Evolutionary conservation across 2,888 invertebrate genomes (phyloP), one percentile per base, ranked within the genome.

Genomic region (Notocelia uddmanniana): DNA sequence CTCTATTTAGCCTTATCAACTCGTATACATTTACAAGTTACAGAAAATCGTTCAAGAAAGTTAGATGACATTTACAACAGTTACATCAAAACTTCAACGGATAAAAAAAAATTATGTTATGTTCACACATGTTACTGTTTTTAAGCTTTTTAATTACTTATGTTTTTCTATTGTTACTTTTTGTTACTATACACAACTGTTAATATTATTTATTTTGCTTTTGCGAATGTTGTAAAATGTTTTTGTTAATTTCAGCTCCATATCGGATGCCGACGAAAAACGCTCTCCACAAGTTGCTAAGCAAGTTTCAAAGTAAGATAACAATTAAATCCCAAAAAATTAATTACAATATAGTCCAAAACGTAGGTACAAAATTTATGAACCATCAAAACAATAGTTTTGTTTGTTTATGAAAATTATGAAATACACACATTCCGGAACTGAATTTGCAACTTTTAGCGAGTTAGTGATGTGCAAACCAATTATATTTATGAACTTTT

Each of bases 161-260:
- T 48, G n/a, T 57, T 50, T 52, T 23, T 62, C 6, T 69, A 11
- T 54, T 26, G 21, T 54, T 18, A 19, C 41, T 26, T 52, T 59
- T 45, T 45, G 3, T 60, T 6, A 3, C 9, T 15, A 10, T 9
- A 18, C 19, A 41, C 19, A n/a, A n/a, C 31, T 31, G 5, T 5
- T 11, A 13, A n/a, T n/a, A 15, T 19, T 11, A 23, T 13, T 67
- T 64, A 48, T 64, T 45, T 71, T 60, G 70, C 54, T 50, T 48
- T 60, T 23, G 71, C 71, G 71, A 71, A 71, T 59, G 71, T 41
- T 60, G 18, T 70, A 64, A 66, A 67, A 68, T 72, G 72, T 72
- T 72, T 72, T 72, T 71, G 54, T 68, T 69, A 69, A 60, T 72
- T 72, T 72, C 72, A 72, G 72, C 72, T 68, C 72, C 41, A 55